Conservation (phyloP, 2,888 invertebrate species). For the Eristalinus aeneus region DNA sequence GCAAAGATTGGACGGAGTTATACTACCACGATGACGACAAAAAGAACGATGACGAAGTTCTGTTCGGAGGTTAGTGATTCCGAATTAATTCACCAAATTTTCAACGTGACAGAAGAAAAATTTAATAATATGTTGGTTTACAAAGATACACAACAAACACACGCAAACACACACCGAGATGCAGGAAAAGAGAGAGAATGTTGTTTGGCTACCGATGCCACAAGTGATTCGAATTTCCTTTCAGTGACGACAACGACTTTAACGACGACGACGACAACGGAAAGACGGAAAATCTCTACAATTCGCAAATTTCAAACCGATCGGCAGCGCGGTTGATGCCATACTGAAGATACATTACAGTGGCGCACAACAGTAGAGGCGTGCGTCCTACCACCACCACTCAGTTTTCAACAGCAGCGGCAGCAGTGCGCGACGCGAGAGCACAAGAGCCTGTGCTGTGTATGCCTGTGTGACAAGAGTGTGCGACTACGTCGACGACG, state of each 20-base stretch:
- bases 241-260: background rate
- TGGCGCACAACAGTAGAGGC: slow-evolving; percentile 69
- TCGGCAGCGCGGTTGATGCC: slow-evolving; percentile 71
- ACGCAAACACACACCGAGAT: background rate
- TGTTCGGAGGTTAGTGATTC: background rate
- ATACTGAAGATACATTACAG: slow-evolving; percentile 70
- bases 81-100: slow-evolving; percentile 6
- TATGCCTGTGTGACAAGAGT: slow-evolving; percentile 55
- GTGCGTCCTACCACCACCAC: slow-evolving; percentile 14
- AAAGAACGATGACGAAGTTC: background rate
- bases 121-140: slow-evolving; percentile 32
- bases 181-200: slow-evolving; percentile 24
- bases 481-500: slow-evolving; percentile 19
- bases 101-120: slow-evolving; percentile 5
- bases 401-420: background rate
- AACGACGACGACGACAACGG: background rate
- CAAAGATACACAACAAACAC: background rate
- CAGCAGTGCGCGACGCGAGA: slow-evolving; percentile 32
- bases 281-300: slow-evolving; percentile 29
- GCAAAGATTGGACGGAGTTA: background rate
- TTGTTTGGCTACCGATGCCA: slow-evolving; percentile 69
- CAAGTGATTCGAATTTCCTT: slow-evolving; percentile 59
- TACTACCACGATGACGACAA: slow-evolving; percentile 1
- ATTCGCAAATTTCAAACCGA: slow-evolving; percentile 70
- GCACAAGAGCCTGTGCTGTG: slow-evolving; percentile 48